phyloP scores from a whole-genome alignment of 1,140 invertebrate species.

The Acromyrmex heyeri region DNA sequence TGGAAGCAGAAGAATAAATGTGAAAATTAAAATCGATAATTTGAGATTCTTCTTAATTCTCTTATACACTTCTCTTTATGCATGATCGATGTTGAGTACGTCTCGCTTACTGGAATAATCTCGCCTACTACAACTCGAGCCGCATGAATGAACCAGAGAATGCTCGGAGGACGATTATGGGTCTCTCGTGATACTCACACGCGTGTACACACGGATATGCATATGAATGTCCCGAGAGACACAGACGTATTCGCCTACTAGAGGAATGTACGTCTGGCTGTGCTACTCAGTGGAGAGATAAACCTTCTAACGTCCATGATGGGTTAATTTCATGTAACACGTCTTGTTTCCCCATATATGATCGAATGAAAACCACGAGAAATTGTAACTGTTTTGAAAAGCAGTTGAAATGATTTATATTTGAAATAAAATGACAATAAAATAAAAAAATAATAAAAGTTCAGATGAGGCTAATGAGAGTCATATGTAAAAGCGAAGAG shows the following conservation, averaged over 20 bases:
- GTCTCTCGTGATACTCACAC: conserved; percentile 47
- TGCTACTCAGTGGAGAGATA: conserved; percentile 48
- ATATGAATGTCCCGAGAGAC: conserved; percentile 49
- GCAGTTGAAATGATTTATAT: conserved; percentile 12
- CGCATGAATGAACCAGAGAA: conserved; percentile 54
- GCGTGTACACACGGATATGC: conserved; percentile 25
- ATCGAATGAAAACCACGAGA: background rate
- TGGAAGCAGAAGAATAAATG: background rate
- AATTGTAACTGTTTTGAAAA: background rate
- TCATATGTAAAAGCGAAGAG: too few relatives aligned
- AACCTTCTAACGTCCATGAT: conserved; percentile 29
- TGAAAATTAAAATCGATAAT: background rate
- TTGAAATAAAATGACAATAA: background rate
- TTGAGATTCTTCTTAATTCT: background rate
- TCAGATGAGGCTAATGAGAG: too few relatives aligned
- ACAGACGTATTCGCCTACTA: conserved; percentile 24
- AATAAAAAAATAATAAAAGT: too few relatives aligned
- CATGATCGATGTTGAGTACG: conserved; percentile 1
- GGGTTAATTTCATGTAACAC: background rate
- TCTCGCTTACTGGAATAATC: conserved; percentile 3
- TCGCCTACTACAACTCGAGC: conserved; percentile 15
- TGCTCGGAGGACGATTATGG: conserved; percentile 54
- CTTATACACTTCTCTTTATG: background rate
- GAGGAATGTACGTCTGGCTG: background rate
- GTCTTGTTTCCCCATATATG: conserved; percentile 6